Conservation (phyloP, 2,113 vertebrate genomes). For the Turdus rufiventris region DNA sequence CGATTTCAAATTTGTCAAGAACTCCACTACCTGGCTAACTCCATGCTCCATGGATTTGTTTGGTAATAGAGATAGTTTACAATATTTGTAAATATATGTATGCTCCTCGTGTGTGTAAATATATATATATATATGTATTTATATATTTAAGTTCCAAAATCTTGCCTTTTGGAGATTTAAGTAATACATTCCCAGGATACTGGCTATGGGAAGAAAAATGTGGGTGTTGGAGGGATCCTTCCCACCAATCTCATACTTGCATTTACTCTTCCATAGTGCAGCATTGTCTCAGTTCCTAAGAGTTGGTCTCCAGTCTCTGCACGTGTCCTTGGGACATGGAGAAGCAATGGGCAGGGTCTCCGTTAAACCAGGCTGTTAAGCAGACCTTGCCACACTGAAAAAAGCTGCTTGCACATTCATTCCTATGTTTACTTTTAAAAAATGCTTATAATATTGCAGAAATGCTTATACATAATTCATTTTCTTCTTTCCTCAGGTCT, state of each 20-base stretch:
- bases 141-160: not conserved
- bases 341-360: not conserved
- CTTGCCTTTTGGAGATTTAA: not conserved
- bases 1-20: not conserved
- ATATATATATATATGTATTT: too few species aligned
- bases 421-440: not conserved
- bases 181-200: not conserved
- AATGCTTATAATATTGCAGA: not conserved
- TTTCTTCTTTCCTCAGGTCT: not conserved
- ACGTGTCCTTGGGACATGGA: accelerated
- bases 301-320: not conserved
- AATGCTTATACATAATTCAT: not conserved
- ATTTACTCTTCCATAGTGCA: not conserved
- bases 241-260: not conserved
- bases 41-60: not conserved
- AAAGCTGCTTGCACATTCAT: not conserved
- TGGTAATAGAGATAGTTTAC: not conserved
- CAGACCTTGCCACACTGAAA: not conserved
- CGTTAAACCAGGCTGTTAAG: not conserved
- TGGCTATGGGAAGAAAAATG: not conserved
- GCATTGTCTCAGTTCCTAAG: not conserved
- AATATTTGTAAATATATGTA: not conserved
- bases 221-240: not conserved
- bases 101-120: not conserved
- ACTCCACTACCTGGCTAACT: not conserved